Evolutionary conservation across 2,797 vertebrate species (phyloP).

Genomic region (Avahi laniger): DNA sequence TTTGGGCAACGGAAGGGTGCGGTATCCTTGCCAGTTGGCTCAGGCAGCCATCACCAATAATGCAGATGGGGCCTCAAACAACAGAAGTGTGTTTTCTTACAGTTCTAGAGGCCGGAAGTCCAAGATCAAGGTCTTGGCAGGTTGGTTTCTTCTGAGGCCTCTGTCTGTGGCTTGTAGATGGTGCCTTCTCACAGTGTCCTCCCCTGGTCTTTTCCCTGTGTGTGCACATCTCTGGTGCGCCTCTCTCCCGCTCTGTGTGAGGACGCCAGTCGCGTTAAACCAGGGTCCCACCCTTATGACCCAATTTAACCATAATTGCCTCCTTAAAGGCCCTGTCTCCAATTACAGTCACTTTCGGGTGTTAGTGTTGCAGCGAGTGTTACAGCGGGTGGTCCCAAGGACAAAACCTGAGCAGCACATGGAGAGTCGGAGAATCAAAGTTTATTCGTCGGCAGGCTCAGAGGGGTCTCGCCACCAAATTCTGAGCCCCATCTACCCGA

Average conservation of each 20-base stretch:
- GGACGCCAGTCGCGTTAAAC: rapidly evolving
- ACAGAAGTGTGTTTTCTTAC: rapidly evolving
- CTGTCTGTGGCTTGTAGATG: neutral
- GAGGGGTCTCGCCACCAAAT: too few species aligned
- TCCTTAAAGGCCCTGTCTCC: neutral
- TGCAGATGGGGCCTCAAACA: rapidly evolving
- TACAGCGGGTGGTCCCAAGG: too few species aligned
- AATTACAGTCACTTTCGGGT: rapidly evolving
- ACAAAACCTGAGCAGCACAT: too few species aligned
- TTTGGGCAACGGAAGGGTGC: neutral
- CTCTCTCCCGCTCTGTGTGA: rapidly evolving
- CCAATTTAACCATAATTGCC: neutral
- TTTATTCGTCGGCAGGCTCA: too few species aligned
- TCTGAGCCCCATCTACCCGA: too few species aligned
- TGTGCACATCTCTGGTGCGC: rapidly evolving
- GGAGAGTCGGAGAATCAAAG: too few species aligned
- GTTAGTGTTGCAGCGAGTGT: too few species aligned
- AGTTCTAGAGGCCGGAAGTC: neutral
- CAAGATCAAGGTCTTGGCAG: neutral
- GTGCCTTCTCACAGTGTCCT: neutral
- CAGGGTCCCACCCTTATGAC: neutral
- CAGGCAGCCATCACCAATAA: rapidly evolving
- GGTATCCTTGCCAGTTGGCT: rapidly evolving
- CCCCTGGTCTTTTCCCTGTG: rapidly evolving
- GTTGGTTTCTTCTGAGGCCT: neutral